phyloP scores from a whole-genome alignment of 37 sponge, comb jelly and placozoan species.

The Axinella damicornis region DNA sequence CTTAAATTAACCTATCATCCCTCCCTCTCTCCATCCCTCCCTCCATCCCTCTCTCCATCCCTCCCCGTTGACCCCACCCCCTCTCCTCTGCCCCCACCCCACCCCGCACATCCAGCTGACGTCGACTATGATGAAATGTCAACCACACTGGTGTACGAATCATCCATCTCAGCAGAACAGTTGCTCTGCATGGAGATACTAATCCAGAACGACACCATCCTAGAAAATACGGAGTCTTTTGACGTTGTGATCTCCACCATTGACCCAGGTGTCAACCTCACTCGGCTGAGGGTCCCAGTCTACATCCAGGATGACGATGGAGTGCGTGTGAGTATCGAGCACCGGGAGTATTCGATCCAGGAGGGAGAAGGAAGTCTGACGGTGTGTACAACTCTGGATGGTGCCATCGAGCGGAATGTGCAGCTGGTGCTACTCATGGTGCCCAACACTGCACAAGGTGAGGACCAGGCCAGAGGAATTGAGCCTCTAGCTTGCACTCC shows the following conservation, averaged over 20 bases:
- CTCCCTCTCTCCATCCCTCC: no score
- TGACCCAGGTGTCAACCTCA: slow-evolving; percentile 2
- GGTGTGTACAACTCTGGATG: neutral
- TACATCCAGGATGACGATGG: slow-evolving; percentile 47
- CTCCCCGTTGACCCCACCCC: no score
- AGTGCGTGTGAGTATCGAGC: slow-evolving; percentile 9
- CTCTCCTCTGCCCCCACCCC: no score
- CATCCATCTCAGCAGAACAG: no score
- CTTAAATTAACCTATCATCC: no score
- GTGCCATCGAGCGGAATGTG: neutral
- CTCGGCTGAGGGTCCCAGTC: neutral
- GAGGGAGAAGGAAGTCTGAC: neutral
- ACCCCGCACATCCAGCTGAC: no score
- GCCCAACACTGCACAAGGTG: neutral
- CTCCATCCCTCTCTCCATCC: no score
- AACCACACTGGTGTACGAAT: no score
- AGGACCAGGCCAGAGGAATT: neutral
- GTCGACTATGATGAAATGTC: no score
- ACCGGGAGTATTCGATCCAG: neutral
- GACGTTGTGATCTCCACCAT: slow-evolving; percentile 1
- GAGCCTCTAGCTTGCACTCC: no score
- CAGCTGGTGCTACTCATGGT: neutral
- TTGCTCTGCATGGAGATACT: no score
- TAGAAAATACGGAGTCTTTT: slow-evolving; percentile 43
- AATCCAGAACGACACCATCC: slow-evolving; percentile 8